A percentile compares a stretch with the other conserved stretches of the same genome.
phyloP scores from a whole-genome alignment of 2,113 vertebrate species.

The Pterophyllum scalare region DNA sequence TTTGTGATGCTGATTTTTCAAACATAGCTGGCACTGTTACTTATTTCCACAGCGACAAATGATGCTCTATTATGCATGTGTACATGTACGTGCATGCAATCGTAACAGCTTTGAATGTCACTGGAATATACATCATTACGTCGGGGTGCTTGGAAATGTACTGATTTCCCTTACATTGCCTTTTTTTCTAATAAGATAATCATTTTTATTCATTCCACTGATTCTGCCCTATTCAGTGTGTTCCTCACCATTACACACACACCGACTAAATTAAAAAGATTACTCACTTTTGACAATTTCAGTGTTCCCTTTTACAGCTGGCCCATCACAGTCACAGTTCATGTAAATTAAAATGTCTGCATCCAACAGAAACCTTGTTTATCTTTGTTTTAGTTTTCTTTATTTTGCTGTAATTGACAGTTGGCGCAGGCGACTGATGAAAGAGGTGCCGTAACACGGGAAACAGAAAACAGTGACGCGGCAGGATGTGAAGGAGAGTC shows the following conservation, averaged over 20 bases:
- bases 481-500: not conserved
- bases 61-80: not conserved
- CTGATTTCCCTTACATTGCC: slow-evolving; percentile 46
- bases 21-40: not conserved
- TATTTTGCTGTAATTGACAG: slow-evolving; percentile 2
- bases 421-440: not conserved
- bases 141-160: slow-evolving; percentile 7
- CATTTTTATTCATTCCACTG: slow-evolving; percentile 66
- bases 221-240: slow-evolving; percentile 56
- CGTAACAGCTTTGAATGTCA: slow-evolving; percentile 30
- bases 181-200: slow-evolving; percentile 66
- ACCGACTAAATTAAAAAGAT: slow-evolving; percentile 76
- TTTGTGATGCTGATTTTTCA: not conserved
- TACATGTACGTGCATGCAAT: not conserved
- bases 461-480: not conserved
- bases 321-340: slow-evolving; percentile 48
- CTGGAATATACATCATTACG: slow-evolving; percentile 20
- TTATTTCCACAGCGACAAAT: slow-evolving; percentile 23
- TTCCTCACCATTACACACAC: slow-evolving; percentile 69
- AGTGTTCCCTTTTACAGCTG: slow-evolving; percentile 35
- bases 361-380: slow-evolving; percentile 8
- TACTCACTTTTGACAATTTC: slow-evolving; percentile 74
- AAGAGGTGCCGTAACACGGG: not conserved
- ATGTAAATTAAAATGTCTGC: slow-evolving; percentile 38
- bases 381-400: slow-evolving; percentile 1